Conservation (phyloP, 2,113 vertebrate species). For the Percina caprodes region DNA sequence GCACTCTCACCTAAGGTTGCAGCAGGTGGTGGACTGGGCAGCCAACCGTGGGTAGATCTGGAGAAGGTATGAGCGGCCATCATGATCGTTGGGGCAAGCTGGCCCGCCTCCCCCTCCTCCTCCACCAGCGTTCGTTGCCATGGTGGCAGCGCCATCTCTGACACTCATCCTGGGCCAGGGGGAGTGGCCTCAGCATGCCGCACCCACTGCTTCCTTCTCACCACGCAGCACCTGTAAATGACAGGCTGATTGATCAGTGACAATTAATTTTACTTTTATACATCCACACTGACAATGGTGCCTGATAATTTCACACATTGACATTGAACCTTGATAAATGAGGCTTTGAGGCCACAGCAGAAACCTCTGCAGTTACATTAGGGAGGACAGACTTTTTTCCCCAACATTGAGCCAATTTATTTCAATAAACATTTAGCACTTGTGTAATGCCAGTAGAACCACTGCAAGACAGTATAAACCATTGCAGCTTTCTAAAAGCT, state of each 20-base stretch:
- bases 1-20: slow-evolving; percentile 80
- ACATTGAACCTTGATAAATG: not conserved
- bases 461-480: not conserved
- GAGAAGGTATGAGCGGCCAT: slow-evolving; percentile 88
- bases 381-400: not conserved
- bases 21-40: slow-evolving; percentile 84
- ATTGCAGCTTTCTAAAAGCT: slow-evolving; percentile 13
- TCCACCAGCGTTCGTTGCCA: slow-evolving; percentile 75
- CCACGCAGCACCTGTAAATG: slow-evolving; percentile 83
- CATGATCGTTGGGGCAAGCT: slow-evolving; percentile 81
- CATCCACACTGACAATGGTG: not conserved
- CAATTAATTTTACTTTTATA: not conserved
- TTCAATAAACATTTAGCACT: slow-evolving; percentile 9
- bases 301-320: not conserved
- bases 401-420: not conserved
- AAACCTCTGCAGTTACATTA: not conserved
- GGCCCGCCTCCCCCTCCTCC: slow-evolving; percentile 75
- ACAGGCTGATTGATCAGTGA: slow-evolving; percentile 16
- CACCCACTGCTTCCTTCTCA: slow-evolving; percentile 81
- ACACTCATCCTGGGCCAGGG: slow-evolving; percentile 93
- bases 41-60: slow-evolving; percentile 92
- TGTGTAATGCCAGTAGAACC: slow-evolving; percentile 3
- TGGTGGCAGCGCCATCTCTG: slow-evolving; percentile 86
- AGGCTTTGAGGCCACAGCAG: not conserved
- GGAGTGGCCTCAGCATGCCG: slow-evolving; percentile 90